Percentiles rank a stretch among this genome's conserved stretches.
Evolutionary conservation across 1,140 invertebrate species (phyloP).

Genomic region (Drosophila novamexicana): DNA sequence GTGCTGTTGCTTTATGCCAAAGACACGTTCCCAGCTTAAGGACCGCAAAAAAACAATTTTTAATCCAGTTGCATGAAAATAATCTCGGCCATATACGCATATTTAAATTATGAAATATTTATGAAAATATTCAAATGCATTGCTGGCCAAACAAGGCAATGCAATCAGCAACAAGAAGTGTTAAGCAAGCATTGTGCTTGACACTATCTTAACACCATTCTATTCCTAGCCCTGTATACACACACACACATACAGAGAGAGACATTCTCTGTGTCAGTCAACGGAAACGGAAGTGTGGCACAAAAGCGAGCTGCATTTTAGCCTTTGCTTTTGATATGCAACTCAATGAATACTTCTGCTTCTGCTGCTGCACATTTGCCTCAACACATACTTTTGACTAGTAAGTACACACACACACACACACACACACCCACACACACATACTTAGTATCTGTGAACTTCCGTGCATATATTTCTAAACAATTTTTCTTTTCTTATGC

Average conservation of each 20-base stretch:
- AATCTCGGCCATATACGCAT: not conserved
- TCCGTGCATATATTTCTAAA: constrained; percentile 49
- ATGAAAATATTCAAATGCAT: constrained; percentile 43
- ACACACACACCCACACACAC: not conserved
- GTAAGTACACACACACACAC: not conserved
- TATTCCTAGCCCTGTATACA: not conserved
- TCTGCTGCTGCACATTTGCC: constrained; percentile 36
- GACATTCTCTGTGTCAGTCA: constrained; percentile 29
- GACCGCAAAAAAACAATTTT: constrained; percentile 7
- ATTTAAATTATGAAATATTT: constrained; percentile 68
- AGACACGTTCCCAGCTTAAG: constrained; percentile 69
- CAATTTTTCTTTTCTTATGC: constrained; percentile 54
- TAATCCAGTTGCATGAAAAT: constrained; percentile 29
- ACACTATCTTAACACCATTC: constrained; percentile 44
- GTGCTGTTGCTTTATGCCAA: constrained; percentile 60
- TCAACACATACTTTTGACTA: constrained; percentile 19
- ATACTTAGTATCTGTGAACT: constrained; percentile 12
- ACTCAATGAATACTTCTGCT: constrained; percentile 21
- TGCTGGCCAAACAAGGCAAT: constrained; percentile 69
- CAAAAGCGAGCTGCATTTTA: constrained; percentile 61
- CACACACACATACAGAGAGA: not conserved
- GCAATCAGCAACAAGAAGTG: constrained; percentile 74
- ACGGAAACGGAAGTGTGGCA: constrained; percentile 72
- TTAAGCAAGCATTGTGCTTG: constrained; percentile 80
- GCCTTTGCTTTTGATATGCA: constrained; percentile 70